Base-by-base conservation (phyloP, 2,797 vertebrate genomes). In the Melanogrammus aeglefinus region DNA sequence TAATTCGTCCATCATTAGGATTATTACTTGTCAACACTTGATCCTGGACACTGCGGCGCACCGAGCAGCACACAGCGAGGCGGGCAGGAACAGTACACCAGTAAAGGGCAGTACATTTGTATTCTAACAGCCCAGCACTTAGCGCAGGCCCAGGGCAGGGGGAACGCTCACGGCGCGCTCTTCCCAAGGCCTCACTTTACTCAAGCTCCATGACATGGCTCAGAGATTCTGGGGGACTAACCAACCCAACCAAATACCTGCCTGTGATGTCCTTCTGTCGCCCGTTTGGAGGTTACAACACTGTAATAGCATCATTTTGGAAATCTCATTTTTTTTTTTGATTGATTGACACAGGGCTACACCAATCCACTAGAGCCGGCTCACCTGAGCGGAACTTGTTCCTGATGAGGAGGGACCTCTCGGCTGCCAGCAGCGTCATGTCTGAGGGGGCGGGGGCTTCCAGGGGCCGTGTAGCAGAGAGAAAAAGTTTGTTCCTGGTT, bases 381-480 rank as follows among this genome's bases (percentile, higher is more conserved):
- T 96, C 94, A 97, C 96, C 96, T 91, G 96, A 96, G 86, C 96
- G 96, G 89, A 97, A 97, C 92, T 96, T 97, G 94, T 95, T 97
- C 82, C 96, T 93, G 91, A 97, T 97, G 90, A 97, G 95, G 82
- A 96, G 93, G 2, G 96, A 97, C 90, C 95, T 95, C 92, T 97
- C 95, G 18, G 96, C 96, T 82, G 96, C 95, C 84, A 95, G 91
- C 88, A 97, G 94, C 29, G 96, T 96, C 96, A 97, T 96, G 88
- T 77, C 44, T 83, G 81, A 74, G 77, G 31, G 75, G 41, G 82
- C 81, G 77, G 77, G 77, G 71, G 75, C 47, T 57, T 57, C 47
- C 47, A 21, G 75, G 72, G 78, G 70, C 71, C 77, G 80, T 84
- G 84, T 83, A 80, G 77, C 44, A 79, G 80, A 86, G 80, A 88